phyloP scores from a whole-genome alignment of 2,113 vertebrate species.

The Riparia riparia region DNA sequence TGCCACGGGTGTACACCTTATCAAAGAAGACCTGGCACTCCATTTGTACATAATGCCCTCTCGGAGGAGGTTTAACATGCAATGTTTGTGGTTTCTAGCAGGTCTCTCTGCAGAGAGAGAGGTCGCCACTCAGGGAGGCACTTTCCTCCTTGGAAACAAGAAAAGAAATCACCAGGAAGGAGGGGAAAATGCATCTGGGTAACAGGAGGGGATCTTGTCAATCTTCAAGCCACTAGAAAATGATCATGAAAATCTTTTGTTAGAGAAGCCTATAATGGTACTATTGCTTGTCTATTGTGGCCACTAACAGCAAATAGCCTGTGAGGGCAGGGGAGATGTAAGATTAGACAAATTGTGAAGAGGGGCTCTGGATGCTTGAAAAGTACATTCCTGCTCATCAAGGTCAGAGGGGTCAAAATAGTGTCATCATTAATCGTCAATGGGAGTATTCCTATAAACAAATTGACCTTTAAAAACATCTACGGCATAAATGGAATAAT shows the following conservation, averaged over 20 bases:
- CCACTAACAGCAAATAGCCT: slow-evolving; percentile 70
- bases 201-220: slow-evolving; percentile 82
- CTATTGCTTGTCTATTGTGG: slow-evolving; percentile 75
- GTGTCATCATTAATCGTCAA: slow-evolving; percentile 64
- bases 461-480: slow-evolving; percentile 46
- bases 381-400: slow-evolving; percentile 65
- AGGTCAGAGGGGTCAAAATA: slow-evolving; percentile 55
- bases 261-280: slow-evolving; percentile 78
- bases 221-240: slow-evolving; percentile 80
- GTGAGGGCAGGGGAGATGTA: slow-evolving; percentile 46
- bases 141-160: slow-evolving; percentile 81
- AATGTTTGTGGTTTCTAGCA: slow-evolving; percentile 77
- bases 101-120: slow-evolving; percentile 72
- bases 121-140: slow-evolving; percentile 76
- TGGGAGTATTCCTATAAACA: slow-evolving; percentile 45
- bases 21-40: slow-evolving; percentile 71
- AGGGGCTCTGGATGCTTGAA: slow-evolving; percentile 51
- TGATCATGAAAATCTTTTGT: slow-evolving; percentile 80
- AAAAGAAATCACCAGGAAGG: slow-evolving; percentile 82
- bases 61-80: slow-evolving; percentile 70
- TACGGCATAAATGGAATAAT: slow-evolving; percentile 36
- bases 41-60: slow-evolving; percentile 73
- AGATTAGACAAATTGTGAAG: slow-evolving; percentile 74
- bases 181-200: slow-evolving; percentile 75
- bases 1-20: slow-evolving; percentile 67